Percentiles rank a stretch among this genome's conserved stretches.
phyloP scores from a whole-genome alignment of 1,140 invertebrate species.

The Drosophila repletoides region DNA sequence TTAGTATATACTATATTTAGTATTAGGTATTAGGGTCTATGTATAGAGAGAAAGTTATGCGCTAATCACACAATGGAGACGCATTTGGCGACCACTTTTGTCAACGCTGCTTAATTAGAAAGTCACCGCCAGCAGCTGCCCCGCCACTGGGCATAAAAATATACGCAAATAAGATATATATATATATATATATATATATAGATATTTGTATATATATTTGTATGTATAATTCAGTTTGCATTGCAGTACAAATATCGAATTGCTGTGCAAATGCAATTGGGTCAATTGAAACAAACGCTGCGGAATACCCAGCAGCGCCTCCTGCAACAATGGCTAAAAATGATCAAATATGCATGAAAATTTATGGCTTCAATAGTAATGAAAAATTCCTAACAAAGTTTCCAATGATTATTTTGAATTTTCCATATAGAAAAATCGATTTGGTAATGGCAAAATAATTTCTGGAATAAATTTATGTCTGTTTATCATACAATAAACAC shows the following conservation, averaged over 20 bases:
- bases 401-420: neutral
- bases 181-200: neutral
- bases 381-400: too few relatives aligned
- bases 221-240: too few relatives aligned
- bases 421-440: neutral
- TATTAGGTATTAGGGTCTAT: neutral
- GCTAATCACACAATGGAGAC: constrained; percentile 55
- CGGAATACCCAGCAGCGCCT: too few relatives aligned
- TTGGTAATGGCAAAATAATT: neutral
- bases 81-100: constrained; percentile 40
- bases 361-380: too few relatives aligned
- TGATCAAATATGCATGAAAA: neutral
- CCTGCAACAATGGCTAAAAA: neutral
- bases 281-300: neutral
- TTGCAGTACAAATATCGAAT: constrained; percentile 1
- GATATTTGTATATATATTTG: neutral
- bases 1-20: constrained; percentile 3
- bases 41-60: constrained; percentile 35
- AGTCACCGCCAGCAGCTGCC: neutral
- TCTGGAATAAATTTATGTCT: too few relatives aligned
- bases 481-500: too few relatives aligned
- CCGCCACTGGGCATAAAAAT: neutral
- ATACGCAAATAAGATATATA: constrained; percentile 4
- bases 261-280: constrained; percentile 19
- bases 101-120: constrained; percentile 43